Evolutionary conservation across 2,888 invertebrate species (phyloP), one percentile per base, ranked within the genome.

Genomic region (Pandemis cinnamomeana): DNA sequence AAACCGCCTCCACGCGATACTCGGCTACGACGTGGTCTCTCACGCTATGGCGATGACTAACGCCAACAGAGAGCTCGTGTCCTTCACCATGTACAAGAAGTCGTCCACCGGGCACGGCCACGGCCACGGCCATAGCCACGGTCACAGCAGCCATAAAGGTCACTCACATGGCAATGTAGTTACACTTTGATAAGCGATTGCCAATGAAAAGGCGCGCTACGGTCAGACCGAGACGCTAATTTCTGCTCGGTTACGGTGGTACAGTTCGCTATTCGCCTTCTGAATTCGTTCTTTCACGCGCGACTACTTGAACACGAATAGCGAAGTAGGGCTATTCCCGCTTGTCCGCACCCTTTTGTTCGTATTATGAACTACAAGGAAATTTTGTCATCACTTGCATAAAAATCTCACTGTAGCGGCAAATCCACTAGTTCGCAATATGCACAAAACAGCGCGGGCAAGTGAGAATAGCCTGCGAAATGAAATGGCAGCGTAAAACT

Each of bases 1-100:
- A 51, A 94, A 94, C 82, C 86, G 93, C 6, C 84, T 94, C 2
- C 94, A 94, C 80, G 91, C 87, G 2, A 79, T 93, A n/a, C 86
- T 94, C 58, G 94, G 94, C 0, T 94, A 93, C 81, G 93, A 94
- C 81, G 94, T 94, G 11, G 87, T 93, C 0, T 94, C 94, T 0
- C 94, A 94, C 81, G 87, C 94, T 5, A 94, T 94, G 94, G 90
- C 93, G 1, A 93, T 94, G 91, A 93, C 94, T 27, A 93, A 93
- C 78, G 89, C 92, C 13, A 94, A 94, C 81, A 85, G 94, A 4
- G 94, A 94, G 81, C 86, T 94, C 53, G 84, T 94, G 64, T 93
- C 94, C 20, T 94, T 94, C 85, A 91, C 92, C 11, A 86, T 94
- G 90, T 94, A 94, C 80, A 94, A 94, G 86, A 94, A 94, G 82